Percentiles rank a stretch among this genome's conserved stretches.
Conservation (phyloP, 2,797 vertebrate genomes). For the Echiichthys vipera region DNA sequence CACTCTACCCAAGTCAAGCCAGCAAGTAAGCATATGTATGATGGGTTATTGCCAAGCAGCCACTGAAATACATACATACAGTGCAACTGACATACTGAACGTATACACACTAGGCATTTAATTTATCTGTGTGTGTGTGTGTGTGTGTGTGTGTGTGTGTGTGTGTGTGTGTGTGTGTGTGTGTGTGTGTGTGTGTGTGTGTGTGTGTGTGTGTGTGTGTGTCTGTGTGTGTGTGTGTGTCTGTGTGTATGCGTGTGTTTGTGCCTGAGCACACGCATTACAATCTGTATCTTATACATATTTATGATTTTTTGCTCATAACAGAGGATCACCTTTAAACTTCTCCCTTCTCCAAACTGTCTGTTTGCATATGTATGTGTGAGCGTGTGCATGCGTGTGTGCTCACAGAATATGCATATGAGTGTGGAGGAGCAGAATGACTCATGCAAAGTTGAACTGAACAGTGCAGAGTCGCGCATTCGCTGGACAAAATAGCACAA, state of each 20-base stretch:
- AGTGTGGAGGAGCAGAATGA: slow-evolving; percentile 75
- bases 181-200: slow-evolving; percentile 23
- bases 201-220: slow-evolving; percentile 18
- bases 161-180: slow-evolving; percentile 13
- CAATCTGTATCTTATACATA: slow-evolving; percentile 63
- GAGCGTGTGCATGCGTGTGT: slow-evolving; percentile 16
- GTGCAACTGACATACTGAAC: slow-evolving; percentile 25
- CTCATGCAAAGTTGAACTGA: slow-evolving; percentile 66
- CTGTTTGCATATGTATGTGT: slow-evolving; percentile 46
- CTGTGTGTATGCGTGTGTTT: no score
- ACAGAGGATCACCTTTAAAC: slow-evolving; percentile 71
- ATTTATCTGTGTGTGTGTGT: slow-evolving; percentile 13
- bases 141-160: neutral
- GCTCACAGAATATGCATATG: slow-evolving; percentile 71
- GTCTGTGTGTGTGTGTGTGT: slow-evolving; percentile 18
- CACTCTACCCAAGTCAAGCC: slow-evolving; percentile 32
- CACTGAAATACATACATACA: slow-evolving; percentile 29
- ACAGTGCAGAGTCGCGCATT: slow-evolving; percentile 53
- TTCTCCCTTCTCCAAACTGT: slow-evolving; percentile 56
- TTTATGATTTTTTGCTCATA: slow-evolving; percentile 70
- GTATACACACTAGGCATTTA: slow-evolving; percentile 12
- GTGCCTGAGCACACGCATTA: neutral
- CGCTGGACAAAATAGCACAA: slow-evolving; percentile 56
- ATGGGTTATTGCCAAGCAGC: slow-evolving; percentile 69
- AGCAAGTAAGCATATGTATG: slow-evolving; percentile 83